Evolutionary conservation across 2,113 vertebrate genomes (phyloP), one percentile per base, ranked within the genome.

Genomic region (Calyptommatus sinebrachiatus): DNA sequence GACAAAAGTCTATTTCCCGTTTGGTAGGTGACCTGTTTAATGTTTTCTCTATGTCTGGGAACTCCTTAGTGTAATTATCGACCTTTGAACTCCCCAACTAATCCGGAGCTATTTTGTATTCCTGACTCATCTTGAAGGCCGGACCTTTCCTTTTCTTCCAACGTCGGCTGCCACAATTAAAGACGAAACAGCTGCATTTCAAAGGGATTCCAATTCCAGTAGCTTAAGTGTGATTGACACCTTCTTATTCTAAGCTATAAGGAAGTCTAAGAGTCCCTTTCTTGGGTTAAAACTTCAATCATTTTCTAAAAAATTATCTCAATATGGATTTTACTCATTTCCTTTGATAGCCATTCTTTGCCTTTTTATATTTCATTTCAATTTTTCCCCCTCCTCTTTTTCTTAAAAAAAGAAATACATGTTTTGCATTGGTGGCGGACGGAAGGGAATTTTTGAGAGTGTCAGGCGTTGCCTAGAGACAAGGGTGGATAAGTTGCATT

Each of bases 161-260:
- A 94, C 35, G 93, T 96, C 94, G 45, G 85, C 93, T 93, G 93
- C 93, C 93, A 95, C 94, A 95, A 95, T 95, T 95, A 95, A 95
- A 96, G 95, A 96, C 96, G 95, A 96, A 96, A 95, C 95, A 96
- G 95, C 95, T 96, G 95, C 95, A 96, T 96, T 96, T 96, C 95
- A 96, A 96, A 96, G 95, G 94, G 95, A 96, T 96, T 96, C 95
- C 94, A 90, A 96, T 93, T 95, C 93, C 94, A 95, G 94, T 95
- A 94, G 94, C 95, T 95, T 96, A 96, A 96, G 95, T 94, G 91
- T 96, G 95, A 96, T 96, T 95, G 96, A 95, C 95, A 95, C 75
- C 93, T 95, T 95, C 95, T 96, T 96, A 96, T 95, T 95, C 94
- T 96, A 95, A 95, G 95, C 95, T 96, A 94, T 95, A 95, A 94